Percentiles rank a stretch among this genome's conserved stretches.
Evolutionary conservation across 2,888 invertebrate species (phyloP).

Genomic region (Cosmopolites sordidus): DNA sequence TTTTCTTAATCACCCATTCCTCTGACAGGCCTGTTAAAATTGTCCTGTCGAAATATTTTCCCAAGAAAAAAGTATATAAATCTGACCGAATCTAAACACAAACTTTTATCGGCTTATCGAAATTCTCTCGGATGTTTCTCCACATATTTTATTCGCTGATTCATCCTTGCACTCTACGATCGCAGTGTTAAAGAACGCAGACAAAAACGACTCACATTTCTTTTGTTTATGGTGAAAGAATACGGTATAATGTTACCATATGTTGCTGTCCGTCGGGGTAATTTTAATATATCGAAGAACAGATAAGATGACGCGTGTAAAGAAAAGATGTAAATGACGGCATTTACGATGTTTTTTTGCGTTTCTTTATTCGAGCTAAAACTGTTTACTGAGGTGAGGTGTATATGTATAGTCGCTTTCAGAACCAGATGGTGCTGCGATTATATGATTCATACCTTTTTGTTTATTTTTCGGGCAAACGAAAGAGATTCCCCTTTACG

Average conservation of each 20-base stretch:
- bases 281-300: constrained; percentile 18
- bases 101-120: too few relatives aligned
- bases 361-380: constrained; percentile 26
- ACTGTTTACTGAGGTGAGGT: constrained; percentile 33
- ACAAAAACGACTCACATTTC: neutral
- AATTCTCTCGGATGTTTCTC: too few relatives aligned
- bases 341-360: constrained; percentile 16
- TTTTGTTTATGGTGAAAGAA: neutral
- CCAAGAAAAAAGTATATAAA: too few relatives aligned
- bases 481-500: neutral
- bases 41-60: too few relatives aligned
- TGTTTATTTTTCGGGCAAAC: constrained; percentile 4
- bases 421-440: constrained; percentile 32
- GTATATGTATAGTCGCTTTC: constrained; percentile 34
- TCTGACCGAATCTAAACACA: too few relatives aligned
- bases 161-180: too few relatives aligned
- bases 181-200: neutral
- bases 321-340: constrained; percentile 24
- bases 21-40: too few relatives aligned
- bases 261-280: constrained; percentile 5
- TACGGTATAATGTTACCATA: neutral
- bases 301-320: constrained; percentile 15
- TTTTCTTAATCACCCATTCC: too few relatives aligned
- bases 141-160: too few relatives aligned
- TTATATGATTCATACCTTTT: constrained; percentile 32